Evolutionary conservation across 1,140 invertebrate species (phyloP).

Genomic region (Choristoneura fumiferana): DNA sequence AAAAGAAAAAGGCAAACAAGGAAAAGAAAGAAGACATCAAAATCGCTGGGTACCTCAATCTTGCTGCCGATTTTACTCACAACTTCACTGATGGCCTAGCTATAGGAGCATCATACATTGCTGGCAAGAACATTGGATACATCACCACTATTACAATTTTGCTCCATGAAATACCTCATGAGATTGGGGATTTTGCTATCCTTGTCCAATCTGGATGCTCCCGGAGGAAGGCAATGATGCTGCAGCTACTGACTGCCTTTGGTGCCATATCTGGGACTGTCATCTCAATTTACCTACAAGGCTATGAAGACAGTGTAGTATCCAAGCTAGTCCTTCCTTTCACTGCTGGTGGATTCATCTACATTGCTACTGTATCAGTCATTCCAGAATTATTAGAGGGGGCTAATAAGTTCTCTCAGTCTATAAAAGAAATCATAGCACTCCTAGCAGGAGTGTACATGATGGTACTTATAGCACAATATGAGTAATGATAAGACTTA

Average conservation of each 20-base stretch:
- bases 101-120: constrained; percentile 97
- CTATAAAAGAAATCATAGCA: constrained; percentile 91
- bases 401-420: constrained; percentile 89
- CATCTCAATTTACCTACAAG: constrained; percentile 90
- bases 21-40: constrained; percentile 85
- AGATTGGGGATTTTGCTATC: constrained; percentile 99
- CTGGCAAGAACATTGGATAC: constrained; percentile 88
- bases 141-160: constrained; percentile 96
- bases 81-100: constrained; percentile 98
- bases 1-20: constrained; percentile 68
- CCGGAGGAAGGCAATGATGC: constrained; percentile 92
- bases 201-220: constrained; percentile 95
- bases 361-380: constrained; percentile 97
- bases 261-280: constrained; percentile 95
- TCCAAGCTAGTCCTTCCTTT: constrained; percentile 95
- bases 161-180: constrained; percentile 98
- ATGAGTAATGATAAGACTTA: constrained; percentile 81
- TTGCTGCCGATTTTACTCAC: constrained; percentile 96
- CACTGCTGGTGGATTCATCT: constrained; percentile 98
- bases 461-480: constrained; percentile 94
- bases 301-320: constrained; percentile 85
- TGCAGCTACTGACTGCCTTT: constrained; percentile 95
- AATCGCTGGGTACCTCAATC: constrained; percentile 95
- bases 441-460: constrained; percentile 91
- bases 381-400: constrained; percentile 95